Evolutionary conservation across 2,797 vertebrate genomes (phyloP).

Genomic region (Gila robusta): DNA sequence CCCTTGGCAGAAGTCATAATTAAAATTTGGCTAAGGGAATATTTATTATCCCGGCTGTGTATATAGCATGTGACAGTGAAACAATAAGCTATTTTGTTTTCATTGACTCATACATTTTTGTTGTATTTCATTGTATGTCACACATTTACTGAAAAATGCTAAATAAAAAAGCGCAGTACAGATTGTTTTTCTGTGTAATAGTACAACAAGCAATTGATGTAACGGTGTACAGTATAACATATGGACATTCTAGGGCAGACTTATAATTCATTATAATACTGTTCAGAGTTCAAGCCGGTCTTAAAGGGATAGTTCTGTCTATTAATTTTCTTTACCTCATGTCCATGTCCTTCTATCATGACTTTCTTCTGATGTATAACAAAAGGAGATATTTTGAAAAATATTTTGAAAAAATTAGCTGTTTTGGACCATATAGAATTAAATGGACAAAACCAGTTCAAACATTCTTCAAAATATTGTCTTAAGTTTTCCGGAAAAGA

Average conservation of each 20-base stretch:
- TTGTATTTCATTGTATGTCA: conserved; percentile 82
- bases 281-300: not conserved
- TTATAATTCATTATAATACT: not conserved
- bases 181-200: conserved; percentile 39
- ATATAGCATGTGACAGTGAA: conserved; percentile 63
- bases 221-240: not conserved
- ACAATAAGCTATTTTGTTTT: conserved; percentile 65
- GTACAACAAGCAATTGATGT: not conserved
- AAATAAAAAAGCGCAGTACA: conserved; percentile 70
- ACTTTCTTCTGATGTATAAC: not conserved
- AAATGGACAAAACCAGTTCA: not conserved
- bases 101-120: conserved; percentile 80
- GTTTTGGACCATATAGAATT: not conserved
- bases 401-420: no score
- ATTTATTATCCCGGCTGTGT: conserved; percentile 51
- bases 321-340: not conserved
- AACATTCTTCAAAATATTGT: not conserved
- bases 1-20: not conserved
- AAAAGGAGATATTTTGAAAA: not conserved
- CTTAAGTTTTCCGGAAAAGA: not conserved
- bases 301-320: not conserved
- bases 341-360: not conserved
- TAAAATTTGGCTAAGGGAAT: conserved; percentile 18
- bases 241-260: not conserved
- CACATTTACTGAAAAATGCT: conserved; percentile 80